Base-by-base conservation (phyloP, 2,888 invertebrate species). In the Parascotia fuliginaria region DNA sequence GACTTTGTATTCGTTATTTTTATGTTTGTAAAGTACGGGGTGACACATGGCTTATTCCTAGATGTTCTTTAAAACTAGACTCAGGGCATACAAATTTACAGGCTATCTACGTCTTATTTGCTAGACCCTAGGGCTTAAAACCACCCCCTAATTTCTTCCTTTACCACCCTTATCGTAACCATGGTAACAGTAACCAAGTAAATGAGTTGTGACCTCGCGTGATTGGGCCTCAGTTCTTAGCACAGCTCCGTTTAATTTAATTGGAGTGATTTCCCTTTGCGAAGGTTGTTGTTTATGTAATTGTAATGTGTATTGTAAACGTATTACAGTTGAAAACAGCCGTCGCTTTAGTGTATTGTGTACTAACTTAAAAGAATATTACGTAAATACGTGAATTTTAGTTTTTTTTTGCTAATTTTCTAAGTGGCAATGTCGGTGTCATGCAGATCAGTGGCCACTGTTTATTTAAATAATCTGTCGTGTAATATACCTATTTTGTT, bases 131-230 rank as follows among this genome's bases (percentile, higher is more conserved):
- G 14, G 9, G 12, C 41, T 50, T 42, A 40, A 6, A 13, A 39
- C 27, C 33, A 28, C 28, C 29, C 13, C 1, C 49, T 42, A 13
- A 47, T 49, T 47, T 37, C 16, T 40, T 50, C 60, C 56, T 49
- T 47, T 42, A 52, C 13, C 28, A 19, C 38, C 38, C 27, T 9
- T 11, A 1, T 11, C 22, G 70, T 73, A 57, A 60, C 71, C 75
- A 75, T 73, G 64, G 65, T 60, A 51, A 84, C 83, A 15, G 59
- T 60, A 54, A 50, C 55, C 59, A 56, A 58, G 59, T 69, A 65
- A 57, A 55, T 45, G 43, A 42, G 40, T 39, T 24, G 22, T 33
- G 56, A 62, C 63, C 63, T 73, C 55, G 72, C 72, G 72, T 73
- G 69, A 31, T 39, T 40, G 14, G 46, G 49, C 54, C 58, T 55